Percentiles rank a stretch among this genome's conserved stretches.
Evolutionary conservation across 2,888 invertebrate genomes (phyloP).

Genomic region (Hanleya hanleyi): DNA sequence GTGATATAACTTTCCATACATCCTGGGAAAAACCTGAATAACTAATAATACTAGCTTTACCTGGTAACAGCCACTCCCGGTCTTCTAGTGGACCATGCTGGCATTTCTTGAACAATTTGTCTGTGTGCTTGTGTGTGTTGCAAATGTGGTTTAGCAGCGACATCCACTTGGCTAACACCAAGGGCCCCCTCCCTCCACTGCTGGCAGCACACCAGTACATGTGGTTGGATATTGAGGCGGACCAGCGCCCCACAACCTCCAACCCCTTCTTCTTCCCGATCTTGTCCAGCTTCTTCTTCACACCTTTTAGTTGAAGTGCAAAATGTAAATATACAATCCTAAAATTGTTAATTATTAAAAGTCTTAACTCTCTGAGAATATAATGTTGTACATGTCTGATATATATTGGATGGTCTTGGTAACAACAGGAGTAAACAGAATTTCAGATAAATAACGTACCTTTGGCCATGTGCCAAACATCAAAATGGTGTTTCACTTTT

Average conservation of each 20-base stretch:
- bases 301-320: neutral
- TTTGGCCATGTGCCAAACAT: no score
- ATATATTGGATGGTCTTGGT: no score
- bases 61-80: neutral
- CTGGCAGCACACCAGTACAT: neutral
- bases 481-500: no score
- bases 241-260: neutral
- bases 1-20: no score
- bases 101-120: neutral
- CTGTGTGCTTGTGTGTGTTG: neutral
- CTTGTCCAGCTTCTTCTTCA: neutral
- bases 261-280: neutral
- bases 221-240: neutral
- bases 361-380: no score
- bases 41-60: no score
- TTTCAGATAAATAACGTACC: no score
- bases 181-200: neutral
- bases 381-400: no score
- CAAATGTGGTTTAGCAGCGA: neutral
- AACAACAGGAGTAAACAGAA: no score
- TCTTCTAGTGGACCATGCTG: neutral
- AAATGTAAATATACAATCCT: no score
- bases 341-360: no score
- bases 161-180: neutral
- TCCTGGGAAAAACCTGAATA: no score